These are phyloP conservation scores for Pomacea maculata DNA, from an alignment of 1,140 invertebrate genomes.

Conservation along the genomic window DNA sequence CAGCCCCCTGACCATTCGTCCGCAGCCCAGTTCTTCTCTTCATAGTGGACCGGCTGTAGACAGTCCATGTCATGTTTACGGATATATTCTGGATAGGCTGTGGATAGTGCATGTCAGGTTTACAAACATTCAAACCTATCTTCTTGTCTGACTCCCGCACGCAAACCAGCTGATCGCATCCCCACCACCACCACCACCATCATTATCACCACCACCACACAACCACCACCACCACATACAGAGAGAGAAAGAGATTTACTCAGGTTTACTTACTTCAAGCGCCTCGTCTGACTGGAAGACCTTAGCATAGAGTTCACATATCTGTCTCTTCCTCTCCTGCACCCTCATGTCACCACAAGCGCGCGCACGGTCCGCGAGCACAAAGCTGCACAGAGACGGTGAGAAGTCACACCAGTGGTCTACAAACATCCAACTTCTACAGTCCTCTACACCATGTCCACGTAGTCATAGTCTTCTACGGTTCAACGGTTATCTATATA, in stretches of 20 bases:
- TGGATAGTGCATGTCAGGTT: not conserved
- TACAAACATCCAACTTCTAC: too few species aligned
- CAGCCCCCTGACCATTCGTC: conserved; percentile 67
- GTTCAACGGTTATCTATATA: too few species aligned
- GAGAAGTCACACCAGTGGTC: too few species aligned
- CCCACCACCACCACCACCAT: too few species aligned
- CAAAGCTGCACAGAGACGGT: conserved; percentile 39
- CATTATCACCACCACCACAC: too few species aligned
- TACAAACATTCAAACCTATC: not conserved
- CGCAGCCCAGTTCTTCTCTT: conserved; percentile 64
- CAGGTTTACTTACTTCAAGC: conserved; percentile 28
- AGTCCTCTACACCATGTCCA: too few species aligned
- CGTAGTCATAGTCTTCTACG: too few species aligned
- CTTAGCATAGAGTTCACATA: conserved; percentile 38
- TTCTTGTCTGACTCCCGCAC: too few species aligned
- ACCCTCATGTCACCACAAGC: conserved; percentile 22
- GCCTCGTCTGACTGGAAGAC: conserved; percentile 43
- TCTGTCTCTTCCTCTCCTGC: conserved; percentile 36
- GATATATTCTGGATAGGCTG: not conserved
- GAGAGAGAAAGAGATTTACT: too few species aligned
- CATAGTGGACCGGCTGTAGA: conserved; percentile 59
- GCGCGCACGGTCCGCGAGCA: conserved; percentile 42
- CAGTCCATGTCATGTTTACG: not conserved
- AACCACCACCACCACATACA: too few species aligned
- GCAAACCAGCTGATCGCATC: too few species aligned